phyloP scores from a whole-genome alignment of 2,888 invertebrate species.

The Adela reaumurella region DNA sequence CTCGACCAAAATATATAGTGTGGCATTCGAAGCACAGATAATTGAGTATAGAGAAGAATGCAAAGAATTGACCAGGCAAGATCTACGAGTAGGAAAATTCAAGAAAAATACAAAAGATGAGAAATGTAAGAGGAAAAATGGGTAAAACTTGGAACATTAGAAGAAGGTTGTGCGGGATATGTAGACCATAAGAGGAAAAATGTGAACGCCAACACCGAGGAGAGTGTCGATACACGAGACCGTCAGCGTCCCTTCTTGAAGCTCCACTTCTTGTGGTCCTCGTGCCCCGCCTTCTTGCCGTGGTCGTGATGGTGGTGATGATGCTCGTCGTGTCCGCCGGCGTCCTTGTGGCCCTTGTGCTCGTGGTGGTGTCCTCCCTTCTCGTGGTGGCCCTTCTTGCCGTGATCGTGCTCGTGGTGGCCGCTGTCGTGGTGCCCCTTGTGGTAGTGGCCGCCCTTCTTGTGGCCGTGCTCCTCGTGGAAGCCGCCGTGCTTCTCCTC shows the following conservation, averaged over 20 bases:
- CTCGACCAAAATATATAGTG: too few species aligned
- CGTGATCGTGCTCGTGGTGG: conserved; percentile 73
- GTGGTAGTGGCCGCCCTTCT: conserved; percentile 78
- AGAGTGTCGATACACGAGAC: neutral
- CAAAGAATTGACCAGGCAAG: too few species aligned
- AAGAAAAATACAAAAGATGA: neutral
- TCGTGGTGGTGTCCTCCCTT: conserved; percentile 78
- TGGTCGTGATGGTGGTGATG: conserved; percentile 70
- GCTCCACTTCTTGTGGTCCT: conserved; percentile 76
- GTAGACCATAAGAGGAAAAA: neutral
- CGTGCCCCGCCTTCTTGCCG: conserved; percentile 77
- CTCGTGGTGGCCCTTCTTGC: conserved; percentile 76
- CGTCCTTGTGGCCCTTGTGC: conserved; percentile 75
- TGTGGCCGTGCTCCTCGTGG: conserved; percentile 76
- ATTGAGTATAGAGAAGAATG: too few species aligned
- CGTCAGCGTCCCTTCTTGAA: conserved; percentile 53
- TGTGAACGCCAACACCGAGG: neutral
- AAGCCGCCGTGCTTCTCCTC: conserved; percentile 79
- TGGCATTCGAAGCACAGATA: too few species aligned
- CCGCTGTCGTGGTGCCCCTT: conserved; percentile 77
- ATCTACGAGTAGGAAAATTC: too few species aligned
- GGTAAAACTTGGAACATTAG: neutral
- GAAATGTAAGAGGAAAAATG: neutral
- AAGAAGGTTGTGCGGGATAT: neutral
- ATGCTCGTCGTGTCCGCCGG: conserved; percentile 74